Base-by-base conservation (phyloP, 2,888 invertebrate genomes). In the Amiota communis region DNA sequence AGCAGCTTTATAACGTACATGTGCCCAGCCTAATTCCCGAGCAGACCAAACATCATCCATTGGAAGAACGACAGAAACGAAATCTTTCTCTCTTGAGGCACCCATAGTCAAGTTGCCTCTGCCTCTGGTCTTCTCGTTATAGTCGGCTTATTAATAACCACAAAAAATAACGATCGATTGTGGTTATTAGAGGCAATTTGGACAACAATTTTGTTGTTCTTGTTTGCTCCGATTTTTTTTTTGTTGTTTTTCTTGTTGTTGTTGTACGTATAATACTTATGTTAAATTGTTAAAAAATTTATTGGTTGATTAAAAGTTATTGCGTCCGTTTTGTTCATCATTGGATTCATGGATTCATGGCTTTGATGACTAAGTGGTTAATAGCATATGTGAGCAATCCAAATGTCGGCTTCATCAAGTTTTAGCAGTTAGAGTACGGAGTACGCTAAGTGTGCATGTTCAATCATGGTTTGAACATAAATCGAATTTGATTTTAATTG, bases 111-210 rank as follows among this genome's bases (percentile, higher is more conserved):
- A n/a, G 13, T 4, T 56, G 64, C 53, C n/a, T 56, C 72, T 65
- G 47, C 49, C 53, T 20, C 71, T 57, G 46, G 72, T 67, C 79
- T 73, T 15, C 1, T 65, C 46, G 9, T 46, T 36, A 4, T 36
- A 36, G 64, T 67, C 74, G 69, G 69, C 76, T 79, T 80, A 82
- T 87, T 85, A 86, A 85, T 85, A 87, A 87, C 84, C 87, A 81
- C 85, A 87, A 85, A 84, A 87, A 86, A 86, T 87, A 86, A 85
- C 85, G 80, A 85, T 80, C 83, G 82, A 85, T 85, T 86, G 86
- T 80, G 81, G 82, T 86, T 87, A 87, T 85, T 85, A 86, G 83
- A 80, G 82, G 81, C 85, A 85, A 87, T 86, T 83, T 86, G 81
- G 79, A 76, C 72, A 78, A 79, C 79, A 82, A 79, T 84, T 61